Evolutionary conservation across 2,888 invertebrate species (phyloP), one percentile per base, ranked within the genome.

Genomic region (Lypha dubia): DNA sequence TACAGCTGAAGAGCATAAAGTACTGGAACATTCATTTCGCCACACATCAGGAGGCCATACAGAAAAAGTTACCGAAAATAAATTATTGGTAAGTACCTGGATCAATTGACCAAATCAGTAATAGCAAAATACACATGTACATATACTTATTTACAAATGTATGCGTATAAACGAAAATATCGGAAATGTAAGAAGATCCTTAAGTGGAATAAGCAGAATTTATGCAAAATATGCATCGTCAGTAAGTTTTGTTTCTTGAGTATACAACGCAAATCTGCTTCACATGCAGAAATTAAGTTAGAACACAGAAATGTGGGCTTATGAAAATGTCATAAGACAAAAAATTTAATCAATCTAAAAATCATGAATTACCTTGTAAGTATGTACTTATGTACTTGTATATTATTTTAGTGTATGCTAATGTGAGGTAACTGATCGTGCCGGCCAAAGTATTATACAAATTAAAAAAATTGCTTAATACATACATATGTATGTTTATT

Each of bases 61-160:
- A 22, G 90, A 90, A 38, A 90, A 89, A 80, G 70, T 90, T 79
- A 88, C 89, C 17, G 88, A 88, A 79, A 90, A 90, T 60, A 88
- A 89, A 56, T 86, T 90, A 46, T 86, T 90, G 88, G 90, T 90
- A 88, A 85, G 89, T 74, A 71, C 13, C 2, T 60, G 20, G 1
- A 6, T 13, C 9, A 53, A 5, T 3, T 5, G 8, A 22, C 28
- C n/a, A 56, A 28, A 53, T 11, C 3, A 44, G 7, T 22, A 17
- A 13, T 35, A 51, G 8, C 17, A 20, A 56, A 70, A 28, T 20
- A 9, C 22, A n/a, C 20, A 20, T 49, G 9, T 20, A 9, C 1
- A 51, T 41, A 24, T 22, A 11, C 17, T 4, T 58, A 20, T 44
- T 28, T 44, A 3, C 13, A 22, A 20, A n/a, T 41, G 13, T 35